Conservation (phyloP, 2,113 vertebrate species). For the Silurus asotus region DNA sequence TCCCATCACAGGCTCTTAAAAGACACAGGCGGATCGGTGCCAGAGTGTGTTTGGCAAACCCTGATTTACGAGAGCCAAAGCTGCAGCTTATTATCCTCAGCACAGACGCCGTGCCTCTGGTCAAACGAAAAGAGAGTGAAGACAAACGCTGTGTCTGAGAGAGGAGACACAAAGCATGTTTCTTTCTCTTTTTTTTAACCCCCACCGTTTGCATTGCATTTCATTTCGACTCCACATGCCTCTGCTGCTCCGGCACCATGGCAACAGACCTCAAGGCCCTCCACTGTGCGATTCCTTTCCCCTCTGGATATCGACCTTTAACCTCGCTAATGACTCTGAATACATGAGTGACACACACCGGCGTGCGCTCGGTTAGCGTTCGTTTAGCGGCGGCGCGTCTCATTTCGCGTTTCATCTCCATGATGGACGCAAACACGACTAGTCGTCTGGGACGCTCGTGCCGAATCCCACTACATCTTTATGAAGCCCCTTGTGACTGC, state of each 20-base stretch:
- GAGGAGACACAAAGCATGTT: constrained; percentile 30
- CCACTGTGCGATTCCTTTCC: constrained; percentile 6
- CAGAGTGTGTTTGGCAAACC: constrained; percentile 57
- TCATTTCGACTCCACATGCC: constrained; percentile 41
- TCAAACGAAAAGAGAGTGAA: constrained; percentile 27
- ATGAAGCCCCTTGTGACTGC: constrained; percentile 29
- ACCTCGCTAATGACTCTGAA: constrained; percentile 37
- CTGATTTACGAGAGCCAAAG: constrained; percentile 62
- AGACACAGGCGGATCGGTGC: constrained; percentile 57
- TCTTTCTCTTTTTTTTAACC: background rate
- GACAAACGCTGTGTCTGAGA: constrained; percentile 6
- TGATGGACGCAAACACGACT: constrained; percentile 47
- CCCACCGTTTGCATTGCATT: background rate
- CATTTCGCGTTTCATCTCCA: constrained; percentile 39
- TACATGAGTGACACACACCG: constrained; percentile 34
- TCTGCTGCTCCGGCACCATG: constrained; percentile 19
- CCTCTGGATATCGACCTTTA: constrained; percentile 30
- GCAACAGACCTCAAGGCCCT: constrained; percentile 22
- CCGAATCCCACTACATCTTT: background rate
- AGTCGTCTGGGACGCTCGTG: background rate
- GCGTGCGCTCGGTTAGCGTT: constrained; percentile 26
- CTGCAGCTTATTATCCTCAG: constrained; percentile 38
- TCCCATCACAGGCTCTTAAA: constrained; percentile 60
- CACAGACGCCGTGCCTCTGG: constrained; percentile 40
- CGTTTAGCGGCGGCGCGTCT: constrained; percentile 55